Conservation (phyloP, 2,888 invertebrate species). For the Apoderus coryli region DNA sequence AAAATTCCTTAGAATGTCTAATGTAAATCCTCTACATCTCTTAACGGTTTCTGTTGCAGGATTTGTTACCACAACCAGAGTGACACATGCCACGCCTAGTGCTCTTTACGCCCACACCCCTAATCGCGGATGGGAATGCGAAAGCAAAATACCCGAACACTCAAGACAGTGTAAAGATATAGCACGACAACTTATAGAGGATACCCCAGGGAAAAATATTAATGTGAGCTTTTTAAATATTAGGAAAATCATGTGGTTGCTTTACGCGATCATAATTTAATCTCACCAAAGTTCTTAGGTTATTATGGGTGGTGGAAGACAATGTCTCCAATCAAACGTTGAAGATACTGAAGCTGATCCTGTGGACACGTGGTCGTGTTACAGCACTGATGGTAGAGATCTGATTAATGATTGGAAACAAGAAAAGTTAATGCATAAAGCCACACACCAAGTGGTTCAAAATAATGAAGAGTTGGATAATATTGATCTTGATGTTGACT, state of each 20-base stretch:
- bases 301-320: constrained; percentile 77
- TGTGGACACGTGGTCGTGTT: constrained; percentile 36
- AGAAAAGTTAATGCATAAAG: constrained; percentile 33
- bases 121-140: constrained; percentile 71
- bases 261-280: background rate
- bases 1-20: no score
- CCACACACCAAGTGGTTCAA: constrained; percentile 45
- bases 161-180: constrained; percentile 62
- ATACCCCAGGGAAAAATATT: constrained; percentile 61
- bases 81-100: constrained; percentile 79
- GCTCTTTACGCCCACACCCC: constrained; percentile 66
- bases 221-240: constrained; percentile 29
- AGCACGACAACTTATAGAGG: constrained; percentile 65
- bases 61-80: constrained; percentile 76
- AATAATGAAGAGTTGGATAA: constrained; percentile 50
- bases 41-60: no score
- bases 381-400: constrained; percentile 57
- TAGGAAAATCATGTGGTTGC: background rate
- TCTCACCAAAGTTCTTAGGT: constrained; percentile 34
- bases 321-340: constrained; percentile 45
- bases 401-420: constrained; percentile 55
- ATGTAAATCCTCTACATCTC: no score
- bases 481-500: constrained; percentile 50
- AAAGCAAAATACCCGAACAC: constrained; percentile 42
- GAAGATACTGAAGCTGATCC: constrained; percentile 36